Base-by-base conservation (phyloP, 53 echinoderm and acorn worm genomes). In the Holothuria leucospilota region DNA sequence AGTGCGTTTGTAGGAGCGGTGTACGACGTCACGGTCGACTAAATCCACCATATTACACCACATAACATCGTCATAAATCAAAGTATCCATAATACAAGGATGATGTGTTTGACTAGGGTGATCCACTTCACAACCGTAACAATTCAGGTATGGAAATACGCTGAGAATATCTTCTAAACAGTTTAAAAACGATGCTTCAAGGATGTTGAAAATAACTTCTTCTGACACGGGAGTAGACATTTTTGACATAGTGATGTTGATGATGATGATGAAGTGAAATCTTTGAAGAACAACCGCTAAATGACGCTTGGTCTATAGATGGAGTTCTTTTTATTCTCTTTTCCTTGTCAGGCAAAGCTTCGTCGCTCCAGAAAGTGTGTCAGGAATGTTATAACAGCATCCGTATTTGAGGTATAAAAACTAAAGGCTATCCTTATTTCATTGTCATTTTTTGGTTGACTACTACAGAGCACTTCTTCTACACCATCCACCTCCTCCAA, bases 61-160 rank as follows among this genome's bases (percentile, higher is more conserved):
- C 69, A 69, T 69, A 8, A 25, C 7, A 5, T 69, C n/a, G 23
- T 69, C 69, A 13, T 11, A 69, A 27, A 69, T 6, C 24, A 27
- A 14, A 18, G 21, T 26, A 26, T 69, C 69, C 69, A 29, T 69
- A 14, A 69, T 18, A 13, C 69, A 69, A 16, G 71, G 71, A 23
- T 71, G 71, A 13, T 71, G 71, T 5, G 40, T 71, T 39, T 71
- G 71, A 23, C 71, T 71, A 1, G 71, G 71, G 18, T 71, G 71
- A 15, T 71, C 16, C 7, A 71, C 30, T 38, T 71, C 41, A 39
- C 71, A 71, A 5, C 71, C 71, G 71, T 71, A 39, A 16, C 71
- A 71, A 39, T 26, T 26, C 69, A 24, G 20, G 11, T 26, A 69
- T 30, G 12, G 25, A 69, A 23, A 26, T 0, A 27, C 29, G 28